These are phyloP conservation scores for Ptychochromis oligacanthus DNA, from an alignment of 2,113 vertebrate species.

Conservation along the genomic window DNA sequence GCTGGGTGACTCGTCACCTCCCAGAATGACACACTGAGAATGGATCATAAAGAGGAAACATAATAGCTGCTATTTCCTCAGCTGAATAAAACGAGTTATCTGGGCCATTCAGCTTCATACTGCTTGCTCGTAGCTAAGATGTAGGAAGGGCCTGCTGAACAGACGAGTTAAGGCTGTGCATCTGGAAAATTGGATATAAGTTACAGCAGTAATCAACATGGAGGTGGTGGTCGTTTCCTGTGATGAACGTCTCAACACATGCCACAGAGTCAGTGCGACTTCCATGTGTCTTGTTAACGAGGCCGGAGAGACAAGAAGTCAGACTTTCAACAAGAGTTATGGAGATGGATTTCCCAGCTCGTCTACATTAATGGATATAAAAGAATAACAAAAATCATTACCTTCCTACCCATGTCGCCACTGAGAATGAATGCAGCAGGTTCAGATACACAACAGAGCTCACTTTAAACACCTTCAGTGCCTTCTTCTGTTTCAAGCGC, in stretches of 20 bases:
- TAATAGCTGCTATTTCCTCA: conserved; percentile 12
- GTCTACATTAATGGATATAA: conserved; percentile 26
- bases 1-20: conserved; percentile 20
- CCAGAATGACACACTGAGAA: conserved; percentile 6
- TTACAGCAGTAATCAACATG: conserved; percentile 45
- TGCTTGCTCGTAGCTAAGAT: neutral
- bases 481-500: neutral
- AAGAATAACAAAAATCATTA: conserved; percentile 33
- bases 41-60: conserved; percentile 38
- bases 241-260: conserved; percentile 44
- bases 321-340: conserved; percentile 31
- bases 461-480: neutral
- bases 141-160: neutral
- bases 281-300: conserved; percentile 64
- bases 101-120: neutral
- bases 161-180: conserved; percentile 33
- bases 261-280: conserved; percentile 4
- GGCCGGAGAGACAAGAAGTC: conserved; percentile 38
- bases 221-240: conserved; percentile 34
- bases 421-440: conserved; percentile 2
- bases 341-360: conserved; percentile 35
- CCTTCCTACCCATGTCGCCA: neutral
- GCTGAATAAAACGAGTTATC: conserved; percentile 19
- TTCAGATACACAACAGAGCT: neutral
- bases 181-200: conserved; percentile 33